Evolutionary conservation across 2,797 vertebrate genomes (phyloP), one percentile per base, ranked within the genome.

Genomic region (Taenioides sp.): DNA sequence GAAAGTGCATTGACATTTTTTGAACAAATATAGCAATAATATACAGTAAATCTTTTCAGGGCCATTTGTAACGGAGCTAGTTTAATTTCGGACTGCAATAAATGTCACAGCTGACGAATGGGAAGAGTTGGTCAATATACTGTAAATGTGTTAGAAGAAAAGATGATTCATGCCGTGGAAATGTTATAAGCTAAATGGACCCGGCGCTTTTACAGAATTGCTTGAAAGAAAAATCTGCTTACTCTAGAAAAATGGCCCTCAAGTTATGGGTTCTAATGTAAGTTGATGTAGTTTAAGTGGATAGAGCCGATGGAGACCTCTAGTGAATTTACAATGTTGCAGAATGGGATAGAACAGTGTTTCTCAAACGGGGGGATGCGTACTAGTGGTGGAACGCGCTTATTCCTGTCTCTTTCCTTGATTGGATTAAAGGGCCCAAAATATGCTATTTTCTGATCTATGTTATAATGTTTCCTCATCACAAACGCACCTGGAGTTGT

Each of bases 161-260:
- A 65, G 64, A 65, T 65, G 64, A 65, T 49, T 47, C n/a, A 65
- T 49, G 63, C 49, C 10, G 43, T 65, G 27, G 69, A 67, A 63
- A 31, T 40, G 71, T 73, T 77, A 69, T 50, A 75, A 66, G 65
- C 71, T 72, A 75, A 85, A 78, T 76, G 55, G 65, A 76, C 52
- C 75, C 47, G 5, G 40, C 65, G 70, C 28, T 37, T 77, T 77
- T 80, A 28, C 59, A 69, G 72, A 73, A 64, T 11, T 61, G 55
- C 66, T 73, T 43, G 17, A 18, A 65, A 20, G 17, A 50, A 65
- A 65, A 50, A 65, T 27, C 2, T 50, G 64, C 43, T 65, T 65
- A 50, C 40, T 47, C 31, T 67, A 75, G 75, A 66, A 72, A 65
- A 75, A 80, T 49, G 22, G 22, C 22, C 6, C 27, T 65, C 1